Evolutionary conservation across 2,888 invertebrate species (phyloP), one percentile per base, ranked within the genome.

Genomic region (Drosophila villosipedis): DNA sequence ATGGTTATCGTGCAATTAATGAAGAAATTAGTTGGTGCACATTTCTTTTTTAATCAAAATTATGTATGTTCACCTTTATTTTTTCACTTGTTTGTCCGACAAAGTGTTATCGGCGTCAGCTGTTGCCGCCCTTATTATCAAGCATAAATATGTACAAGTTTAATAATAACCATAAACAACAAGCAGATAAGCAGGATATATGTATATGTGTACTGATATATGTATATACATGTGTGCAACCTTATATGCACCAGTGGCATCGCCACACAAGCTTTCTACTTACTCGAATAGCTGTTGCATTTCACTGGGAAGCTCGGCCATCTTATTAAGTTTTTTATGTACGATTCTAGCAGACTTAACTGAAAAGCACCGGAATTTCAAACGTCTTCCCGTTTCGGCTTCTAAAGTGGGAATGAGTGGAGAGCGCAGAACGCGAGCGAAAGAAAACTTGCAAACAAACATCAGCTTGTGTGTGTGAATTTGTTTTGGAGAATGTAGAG

Each of bases 231-330:
- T 25, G 33, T 50, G 28, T 28, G 37, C 25, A 25, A 25, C 25
- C 49, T 28, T 31, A 47, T 12, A 39, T 62, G 61, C 52, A 76
- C 30, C 22, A 22, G 50, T 59, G 47, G 31, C 52, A 79, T 43
- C 57, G 79, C 52, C 68, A 62, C 50, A 72, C 52, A 60, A 53
- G 49, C n/a, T 77, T 63, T 64, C 55, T 68, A 90, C 89, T 91
- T 74, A 92, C 92, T 82, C 83, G 74, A 92, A 92, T 60, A 92
- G 69, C 76, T 89, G 80, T 55, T 79, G 72, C 35, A 92, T 78
- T 79, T 79, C 89, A 73, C 66, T 77, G 59, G 92, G 89, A 64
- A 92, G 68, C 30, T 82, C 82, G 41, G 91, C 68, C 92, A 92
- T 92, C 76, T 66, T 71, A 58, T 35, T 2, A 37, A 64, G 12